Percentiles rank a stretch among this genome's conserved stretches.
These are phyloP conservation scores for Lipophrys pholis DNA, from an alignment of 2,113 vertebrate genomes.

Conservation along the genomic window DNA sequence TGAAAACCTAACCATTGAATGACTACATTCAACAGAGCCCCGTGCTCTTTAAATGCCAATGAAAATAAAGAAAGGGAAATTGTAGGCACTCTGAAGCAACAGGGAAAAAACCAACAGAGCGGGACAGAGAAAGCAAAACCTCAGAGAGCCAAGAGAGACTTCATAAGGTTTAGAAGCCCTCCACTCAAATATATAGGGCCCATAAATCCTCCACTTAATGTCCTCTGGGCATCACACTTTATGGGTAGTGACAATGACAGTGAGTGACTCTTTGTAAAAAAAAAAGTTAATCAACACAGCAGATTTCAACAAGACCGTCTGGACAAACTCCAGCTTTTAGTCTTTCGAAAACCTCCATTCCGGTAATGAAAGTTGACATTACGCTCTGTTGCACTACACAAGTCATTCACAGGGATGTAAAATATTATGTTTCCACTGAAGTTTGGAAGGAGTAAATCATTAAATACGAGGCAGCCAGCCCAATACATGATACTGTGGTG, in stretches of 20 bases:
- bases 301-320: slow-evolving; percentile 60
- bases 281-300: slow-evolving; percentile 68
- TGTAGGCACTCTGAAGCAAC: slow-evolving; percentile 76
- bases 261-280: slow-evolving; percentile 70
- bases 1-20: slow-evolving; percentile 75
- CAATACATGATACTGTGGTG: slow-evolving; percentile 23
- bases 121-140: slow-evolving; percentile 78
- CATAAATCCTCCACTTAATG: slow-evolving; percentile 84
- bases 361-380: slow-evolving; percentile 62
- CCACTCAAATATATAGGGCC: slow-evolving; percentile 80
- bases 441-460: slow-evolving; percentile 62
- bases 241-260: slow-evolving; percentile 75
- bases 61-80: slow-evolving; percentile 82
- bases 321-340: slow-evolving; percentile 56
- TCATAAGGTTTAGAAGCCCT: slow-evolving; percentile 80
- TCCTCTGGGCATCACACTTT: slow-evolving; percentile 78
- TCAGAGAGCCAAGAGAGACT: slow-evolving; percentile 76
- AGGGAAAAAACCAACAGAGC: slow-evolving; percentile 77
- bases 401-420: slow-evolving; percentile 49
- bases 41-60: slow-evolving; percentile 79
- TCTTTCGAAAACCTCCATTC: slow-evolving; percentile 52
- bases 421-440: slow-evolving; percentile 67
- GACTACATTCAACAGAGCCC: slow-evolving; percentile 73
- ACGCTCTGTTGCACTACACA: slow-evolving; percentile 45
- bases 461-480: slow-evolving; percentile 37